These are phyloP conservation scores for Microcaecilia unicolor DNA, from an alignment of 2,797 vertebrate species.

Conservation along the genomic window DNA sequence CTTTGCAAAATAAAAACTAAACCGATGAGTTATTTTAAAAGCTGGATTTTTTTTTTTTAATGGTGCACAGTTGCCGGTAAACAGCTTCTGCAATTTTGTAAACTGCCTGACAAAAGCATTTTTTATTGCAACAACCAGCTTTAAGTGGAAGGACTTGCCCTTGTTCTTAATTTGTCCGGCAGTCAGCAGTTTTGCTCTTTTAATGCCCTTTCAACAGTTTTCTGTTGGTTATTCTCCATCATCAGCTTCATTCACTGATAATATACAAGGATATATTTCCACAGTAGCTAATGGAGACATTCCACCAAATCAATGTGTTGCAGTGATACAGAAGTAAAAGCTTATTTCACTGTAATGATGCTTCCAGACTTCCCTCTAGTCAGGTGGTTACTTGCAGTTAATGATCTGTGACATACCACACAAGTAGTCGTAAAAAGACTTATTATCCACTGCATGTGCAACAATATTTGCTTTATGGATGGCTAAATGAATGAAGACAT, in stretches of 20 bases:
- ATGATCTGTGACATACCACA: constrained; percentile 98
- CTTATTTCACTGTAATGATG: constrained; percentile 82
- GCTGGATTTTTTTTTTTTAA: no score
- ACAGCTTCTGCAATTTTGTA: no score
- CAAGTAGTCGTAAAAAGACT: constrained; percentile 92
- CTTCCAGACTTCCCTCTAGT: constrained; percentile 82
- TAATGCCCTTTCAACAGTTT: constrained; percentile 18
- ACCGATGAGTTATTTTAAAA: no score
- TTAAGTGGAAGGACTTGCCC: no score
- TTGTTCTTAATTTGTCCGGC: constrained; percentile 15
- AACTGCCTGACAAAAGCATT: no score
- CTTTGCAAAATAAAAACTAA: no score
- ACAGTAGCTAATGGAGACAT: constrained; percentile 60
- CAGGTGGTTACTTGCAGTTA: constrained; percentile 84
- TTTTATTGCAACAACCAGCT: no score
- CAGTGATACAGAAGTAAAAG: constrained; percentile 80
- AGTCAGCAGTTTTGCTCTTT: constrained; percentile 19
- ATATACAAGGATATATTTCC: constrained; percentile 46
- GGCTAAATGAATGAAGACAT: constrained; percentile 96
- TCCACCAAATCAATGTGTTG: constrained; percentile 79
- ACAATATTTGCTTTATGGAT: constrained; percentile 99
- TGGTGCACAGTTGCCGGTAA: no score
- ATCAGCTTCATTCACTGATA: constrained; percentile 45
- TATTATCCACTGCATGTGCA: constrained; percentile 95
- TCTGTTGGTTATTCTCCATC: constrained; percentile 37